phyloP scores from a whole-genome alignment of 2,113 vertebrate species.

The Dasypus novemcinctus region DNA sequence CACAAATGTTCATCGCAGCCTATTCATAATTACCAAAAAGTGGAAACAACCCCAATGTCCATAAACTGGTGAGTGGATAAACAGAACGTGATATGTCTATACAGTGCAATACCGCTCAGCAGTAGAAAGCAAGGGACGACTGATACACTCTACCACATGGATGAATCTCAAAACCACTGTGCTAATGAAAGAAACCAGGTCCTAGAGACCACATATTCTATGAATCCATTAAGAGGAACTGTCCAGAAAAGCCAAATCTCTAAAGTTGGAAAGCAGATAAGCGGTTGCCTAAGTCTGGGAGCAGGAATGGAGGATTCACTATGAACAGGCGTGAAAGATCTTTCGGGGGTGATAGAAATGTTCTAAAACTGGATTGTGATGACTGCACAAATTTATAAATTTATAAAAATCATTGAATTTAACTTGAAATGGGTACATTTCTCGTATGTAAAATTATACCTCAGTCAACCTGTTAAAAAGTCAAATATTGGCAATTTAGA shows the following conservation, averaged over 20 bases:
- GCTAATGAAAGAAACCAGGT: background rate
- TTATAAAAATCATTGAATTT: background rate
- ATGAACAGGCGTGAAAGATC: background rate
- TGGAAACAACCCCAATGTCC: background rate
- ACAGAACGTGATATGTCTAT: background rate
- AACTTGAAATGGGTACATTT: background rate
- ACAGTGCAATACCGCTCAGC: background rate
- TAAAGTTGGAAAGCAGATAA: background rate
- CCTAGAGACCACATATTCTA: background rate
- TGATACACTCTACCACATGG: background rate
- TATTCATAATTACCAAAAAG: background rate
- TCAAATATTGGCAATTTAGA: background rate
- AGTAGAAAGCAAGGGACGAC: background rate
- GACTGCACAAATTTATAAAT: background rate
- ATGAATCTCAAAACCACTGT: background rate
- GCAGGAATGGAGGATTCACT: too few relatives aligned
- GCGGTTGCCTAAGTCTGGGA: background rate
- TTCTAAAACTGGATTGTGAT: background rate
- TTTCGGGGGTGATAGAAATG: background rate
- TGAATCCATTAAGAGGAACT: background rate
- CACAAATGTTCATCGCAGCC: background rate
- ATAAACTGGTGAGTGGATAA: background rate
- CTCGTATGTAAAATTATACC: background rate
- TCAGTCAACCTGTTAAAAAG: background rate
- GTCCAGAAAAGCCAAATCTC: background rate